phyloP scores from a whole-genome alignment of 1,140 invertebrate genomes.

The Formica exsecta region DNA sequence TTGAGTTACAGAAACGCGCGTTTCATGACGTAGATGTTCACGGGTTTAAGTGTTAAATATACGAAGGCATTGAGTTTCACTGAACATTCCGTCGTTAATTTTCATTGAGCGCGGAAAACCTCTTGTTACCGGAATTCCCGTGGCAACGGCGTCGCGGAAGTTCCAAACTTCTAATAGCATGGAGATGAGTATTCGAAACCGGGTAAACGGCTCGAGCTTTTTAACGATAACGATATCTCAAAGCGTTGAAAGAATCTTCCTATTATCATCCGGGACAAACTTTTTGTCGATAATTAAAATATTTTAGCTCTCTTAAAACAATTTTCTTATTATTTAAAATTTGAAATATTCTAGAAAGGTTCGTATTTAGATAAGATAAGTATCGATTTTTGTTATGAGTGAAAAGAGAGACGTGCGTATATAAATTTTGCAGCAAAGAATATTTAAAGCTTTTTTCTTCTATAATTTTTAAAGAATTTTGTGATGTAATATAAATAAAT shows the following conservation, averaged over 20 bases:
- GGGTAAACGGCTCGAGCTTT: conserved; percentile 6
- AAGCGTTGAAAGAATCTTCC: background rate
- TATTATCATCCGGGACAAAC: background rate
- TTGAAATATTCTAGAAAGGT: background rate
- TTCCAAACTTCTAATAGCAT: conserved; percentile 48
- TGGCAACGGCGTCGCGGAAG: conserved; percentile 7
- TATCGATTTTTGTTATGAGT: background rate
- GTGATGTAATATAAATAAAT: background rate
- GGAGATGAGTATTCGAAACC: conserved; percentile 35
- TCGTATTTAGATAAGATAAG: background rate
- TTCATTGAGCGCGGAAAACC: conserved; percentile 21
- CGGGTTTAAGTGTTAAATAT: conserved; percentile 31
- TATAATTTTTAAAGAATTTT: background rate
- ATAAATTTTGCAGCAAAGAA: background rate
- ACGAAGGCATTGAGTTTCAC: conserved; percentile 18
- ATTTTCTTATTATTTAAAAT: conserved; percentile 20
- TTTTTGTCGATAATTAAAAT: conserved; percentile 27
- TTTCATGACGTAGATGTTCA: conserved; percentile 10
- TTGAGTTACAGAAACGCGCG: conserved; percentile 25
- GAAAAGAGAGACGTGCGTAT: background rate
- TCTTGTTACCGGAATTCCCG: conserved; percentile 30
- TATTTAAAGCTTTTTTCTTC: background rate
- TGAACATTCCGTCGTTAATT: conserved; percentile 43
- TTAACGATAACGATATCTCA: conserved; percentile 16
- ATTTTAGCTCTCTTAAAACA: background rate